A percentile compares a stretch with the other conserved stretches of the same genome.
phyloP scores from a whole-genome alignment of 2,113 vertebrate genomes.

The Nestor notabilis region DNA sequence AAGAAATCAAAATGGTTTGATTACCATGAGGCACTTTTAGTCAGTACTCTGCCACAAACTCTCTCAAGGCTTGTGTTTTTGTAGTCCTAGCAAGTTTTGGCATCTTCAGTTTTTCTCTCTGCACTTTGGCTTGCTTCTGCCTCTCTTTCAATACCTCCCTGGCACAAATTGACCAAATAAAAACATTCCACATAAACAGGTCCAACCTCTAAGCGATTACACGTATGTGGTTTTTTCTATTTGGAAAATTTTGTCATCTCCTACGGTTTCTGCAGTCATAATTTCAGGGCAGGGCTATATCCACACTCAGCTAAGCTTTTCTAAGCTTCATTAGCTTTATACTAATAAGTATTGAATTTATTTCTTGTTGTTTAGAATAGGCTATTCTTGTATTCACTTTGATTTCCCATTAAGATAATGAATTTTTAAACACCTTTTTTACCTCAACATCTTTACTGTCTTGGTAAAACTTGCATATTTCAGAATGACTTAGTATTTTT shows the following conservation, averaged over 20 bases:
- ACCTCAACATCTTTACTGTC: not conserved
- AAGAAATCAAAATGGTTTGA: no score
- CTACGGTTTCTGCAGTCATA: not conserved
- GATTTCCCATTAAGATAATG: not conserved
- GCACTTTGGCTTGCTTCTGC: not conserved
- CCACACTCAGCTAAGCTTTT: not conserved
- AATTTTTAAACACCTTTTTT: not conserved
- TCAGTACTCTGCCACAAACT: not conserved
- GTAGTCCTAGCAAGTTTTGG: not conserved
- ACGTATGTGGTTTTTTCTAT: not conserved
- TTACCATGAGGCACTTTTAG: not conserved
- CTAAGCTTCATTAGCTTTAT: not conserved
- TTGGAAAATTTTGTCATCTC: slow-evolving; percentile 1
- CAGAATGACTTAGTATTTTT: not conserved
- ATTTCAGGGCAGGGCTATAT: not conserved
- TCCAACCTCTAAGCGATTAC: not conserved
- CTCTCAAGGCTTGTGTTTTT: not conserved
- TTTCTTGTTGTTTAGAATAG: not conserved
- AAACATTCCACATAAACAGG: not conserved
- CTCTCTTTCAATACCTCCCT: not conserved
- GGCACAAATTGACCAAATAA: not conserved
- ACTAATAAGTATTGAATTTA: not conserved
- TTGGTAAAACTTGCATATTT: not conserved
- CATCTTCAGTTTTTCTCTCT: not conserved
- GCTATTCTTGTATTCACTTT: not conserved